Percentiles rank a stretch among this genome's conserved stretches.
phyloP scores from a whole-genome alignment of 2,888 invertebrate genomes.

The Candidula unifasciata region DNA sequence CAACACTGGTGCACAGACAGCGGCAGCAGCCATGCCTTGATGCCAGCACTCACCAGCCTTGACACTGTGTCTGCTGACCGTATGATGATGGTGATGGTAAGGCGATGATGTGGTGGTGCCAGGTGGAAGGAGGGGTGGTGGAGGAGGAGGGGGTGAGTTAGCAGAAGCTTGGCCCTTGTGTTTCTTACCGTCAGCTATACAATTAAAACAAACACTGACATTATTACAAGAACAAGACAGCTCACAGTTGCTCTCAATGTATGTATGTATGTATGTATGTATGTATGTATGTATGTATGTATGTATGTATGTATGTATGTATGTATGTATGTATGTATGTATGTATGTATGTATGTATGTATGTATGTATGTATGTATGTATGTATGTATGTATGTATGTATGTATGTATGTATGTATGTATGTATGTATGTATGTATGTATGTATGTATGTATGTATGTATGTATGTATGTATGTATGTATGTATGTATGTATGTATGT shows the following conservation, averaged over 20 bases:
- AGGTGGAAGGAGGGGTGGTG: slow-evolving; percentile 29
- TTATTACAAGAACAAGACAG: background rate
- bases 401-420: too few relatives aligned
- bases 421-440: too few relatives aligned
- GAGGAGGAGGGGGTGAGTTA: slow-evolving; percentile 45
- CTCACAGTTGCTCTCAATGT: background rate
- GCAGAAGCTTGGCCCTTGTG: background rate
- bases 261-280: too few relatives aligned
- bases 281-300: too few relatives aligned
- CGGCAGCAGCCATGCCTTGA: background rate
- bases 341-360: too few relatives aligned
- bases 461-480: too few relatives aligned
- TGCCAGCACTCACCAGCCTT: slow-evolving; percentile 41
- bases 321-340: too few relatives aligned
- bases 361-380: too few relatives aligned
- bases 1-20: background rate
- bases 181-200: slow-evolving; percentile 42
- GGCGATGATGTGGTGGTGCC: slow-evolving; percentile 22
- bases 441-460: too few relatives aligned
- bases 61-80: slow-evolving; percentile 43
- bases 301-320: too few relatives aligned
- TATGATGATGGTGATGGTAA: slow-evolving; percentile 23
- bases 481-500: too few relatives aligned
- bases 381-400: too few relatives aligned
- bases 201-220: slow-evolving; percentile 19